Percentiles rank a stretch among this genome's conserved stretches.
Conservation (phyloP, 1,140 invertebrate genomes). For the Papilio dardanus region DNA sequence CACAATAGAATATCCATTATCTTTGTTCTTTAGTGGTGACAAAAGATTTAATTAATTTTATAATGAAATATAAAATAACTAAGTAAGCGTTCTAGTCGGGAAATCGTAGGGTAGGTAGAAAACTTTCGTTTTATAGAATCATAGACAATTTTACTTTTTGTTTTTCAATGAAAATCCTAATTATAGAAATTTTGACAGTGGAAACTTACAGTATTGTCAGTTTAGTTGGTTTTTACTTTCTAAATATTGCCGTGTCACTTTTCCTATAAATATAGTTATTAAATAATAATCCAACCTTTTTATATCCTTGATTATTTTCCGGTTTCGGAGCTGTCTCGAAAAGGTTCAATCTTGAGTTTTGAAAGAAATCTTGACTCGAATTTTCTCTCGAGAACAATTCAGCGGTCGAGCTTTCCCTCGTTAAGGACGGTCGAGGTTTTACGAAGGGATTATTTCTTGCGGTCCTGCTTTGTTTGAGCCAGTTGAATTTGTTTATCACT, state of each 20-base stretch:
- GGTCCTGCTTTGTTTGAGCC: conserved; percentile 63
- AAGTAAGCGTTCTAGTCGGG: no score
- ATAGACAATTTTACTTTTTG: no score
- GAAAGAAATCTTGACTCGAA: conserved; percentile 73
- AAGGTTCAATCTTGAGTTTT: conserved; percentile 72
- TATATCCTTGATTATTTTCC: conserved; percentile 73
- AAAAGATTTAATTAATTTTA: no score
- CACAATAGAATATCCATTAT: no score
- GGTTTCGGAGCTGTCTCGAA: conserved; percentile 74
- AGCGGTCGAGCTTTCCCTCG: conserved; percentile 69
- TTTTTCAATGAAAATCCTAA: no score
- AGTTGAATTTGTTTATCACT: conserved; percentile 69
- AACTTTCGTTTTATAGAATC: no score
- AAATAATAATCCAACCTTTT: conserved; percentile 82
- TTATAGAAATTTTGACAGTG: no score
- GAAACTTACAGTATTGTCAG: neutral
- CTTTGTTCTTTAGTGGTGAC: no score
- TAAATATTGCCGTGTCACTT: neutral
- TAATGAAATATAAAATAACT: no score
- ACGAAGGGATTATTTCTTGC: conserved; percentile 69
- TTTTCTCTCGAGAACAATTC: conserved; percentile 72
- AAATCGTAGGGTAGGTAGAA: no score
- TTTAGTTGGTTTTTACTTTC: neutral
- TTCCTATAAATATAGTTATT: neutral
- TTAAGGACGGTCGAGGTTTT: conserved; percentile 66